phyloP scores from a whole-genome alignment of 2,113 vertebrate genomes.

The Elaphurus davidianus region DNA sequence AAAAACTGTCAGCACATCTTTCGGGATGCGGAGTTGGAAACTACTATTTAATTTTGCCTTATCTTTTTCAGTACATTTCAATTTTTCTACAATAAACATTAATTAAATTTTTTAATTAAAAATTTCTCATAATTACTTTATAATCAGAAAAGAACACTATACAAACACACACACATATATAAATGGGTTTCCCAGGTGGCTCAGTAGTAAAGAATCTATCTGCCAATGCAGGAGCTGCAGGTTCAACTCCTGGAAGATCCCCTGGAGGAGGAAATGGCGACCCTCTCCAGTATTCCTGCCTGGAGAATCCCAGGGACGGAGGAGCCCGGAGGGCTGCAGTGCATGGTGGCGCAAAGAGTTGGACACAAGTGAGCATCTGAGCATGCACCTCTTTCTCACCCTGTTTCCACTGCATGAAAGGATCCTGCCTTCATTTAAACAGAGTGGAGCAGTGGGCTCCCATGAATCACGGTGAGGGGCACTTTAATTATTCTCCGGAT shows the following conservation, averaged over 20 bases:
- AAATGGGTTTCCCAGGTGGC: background rate
- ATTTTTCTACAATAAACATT: background rate
- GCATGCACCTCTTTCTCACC: background rate
- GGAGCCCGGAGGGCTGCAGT: background rate
- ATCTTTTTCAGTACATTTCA: background rate
- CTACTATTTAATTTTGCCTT: conserved; percentile 62
- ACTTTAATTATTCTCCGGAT: conserved; percentile 78
- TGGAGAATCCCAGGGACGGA: background rate
- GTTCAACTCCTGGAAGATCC: background rate
- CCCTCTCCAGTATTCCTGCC: background rate
- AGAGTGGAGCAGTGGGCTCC: conserved; percentile 66
- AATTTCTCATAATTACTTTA: conserved; percentile 29
- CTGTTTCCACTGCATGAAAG: conserved; percentile 48
- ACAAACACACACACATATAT: background rate
- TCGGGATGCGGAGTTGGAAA: background rate
- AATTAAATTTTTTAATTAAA: background rate
- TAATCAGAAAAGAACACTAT: background rate
- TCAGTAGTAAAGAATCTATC: background rate
- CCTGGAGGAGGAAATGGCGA: background rate
- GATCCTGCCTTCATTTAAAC: conserved; percentile 61
- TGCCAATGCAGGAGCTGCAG: background rate
- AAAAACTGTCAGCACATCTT: background rate
- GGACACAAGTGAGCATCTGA: background rate
- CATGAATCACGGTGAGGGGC: conserved; percentile 66
- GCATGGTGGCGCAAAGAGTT: background rate